phyloP scores from a whole-genome alignment of 2,113 vertebrate genomes.

The Nerophis ophidion region DNA sequence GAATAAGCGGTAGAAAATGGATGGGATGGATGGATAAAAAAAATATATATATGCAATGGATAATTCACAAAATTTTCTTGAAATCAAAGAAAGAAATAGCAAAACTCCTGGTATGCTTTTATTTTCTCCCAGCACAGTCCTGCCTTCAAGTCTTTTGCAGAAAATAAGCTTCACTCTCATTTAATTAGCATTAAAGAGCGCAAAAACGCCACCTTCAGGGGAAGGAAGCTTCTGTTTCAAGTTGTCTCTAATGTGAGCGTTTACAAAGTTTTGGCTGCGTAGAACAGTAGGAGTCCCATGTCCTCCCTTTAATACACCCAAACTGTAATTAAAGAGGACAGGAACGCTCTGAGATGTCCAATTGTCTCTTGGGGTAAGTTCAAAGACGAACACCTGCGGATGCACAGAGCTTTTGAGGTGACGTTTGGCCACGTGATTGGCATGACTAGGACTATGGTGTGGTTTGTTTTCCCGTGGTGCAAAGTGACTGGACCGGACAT shows the following conservation, averaged over 20 bases:
- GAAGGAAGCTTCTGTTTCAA: constrained; percentile 42
- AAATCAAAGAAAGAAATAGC: not conserved
- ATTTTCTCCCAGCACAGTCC: not conserved
- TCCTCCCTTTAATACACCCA: constrained; percentile 61
- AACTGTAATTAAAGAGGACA: constrained; percentile 61
- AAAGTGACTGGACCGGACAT: too few relatives aligned
- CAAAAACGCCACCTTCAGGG: constrained; percentile 20
- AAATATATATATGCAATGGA: too few relatives aligned
- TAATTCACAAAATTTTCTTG: too few relatives aligned
- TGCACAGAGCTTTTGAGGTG: constrained; percentile 32
- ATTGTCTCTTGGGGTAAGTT: constrained; percentile 66
- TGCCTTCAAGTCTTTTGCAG: constrained; percentile 3
- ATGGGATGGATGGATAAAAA: too few relatives aligned
- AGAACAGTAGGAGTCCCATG: constrained; percentile 43
- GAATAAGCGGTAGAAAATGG: too few relatives aligned
- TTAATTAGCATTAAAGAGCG: constrained; percentile 36
- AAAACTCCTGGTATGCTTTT: not conserved
- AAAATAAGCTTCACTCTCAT: constrained; percentile 16
- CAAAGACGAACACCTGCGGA: constrained; percentile 55
- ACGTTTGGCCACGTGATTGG: constrained; percentile 24
- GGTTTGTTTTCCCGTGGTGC: too few relatives aligned
- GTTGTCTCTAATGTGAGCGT: constrained; percentile 29
- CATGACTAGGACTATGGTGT: too few relatives aligned
- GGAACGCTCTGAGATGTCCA: constrained; percentile 56
- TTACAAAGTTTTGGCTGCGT: constrained; percentile 48